phyloP scores from a whole-genome alignment of 2,888 invertebrate genomes.

The Pandemis cinnamomeana region DNA sequence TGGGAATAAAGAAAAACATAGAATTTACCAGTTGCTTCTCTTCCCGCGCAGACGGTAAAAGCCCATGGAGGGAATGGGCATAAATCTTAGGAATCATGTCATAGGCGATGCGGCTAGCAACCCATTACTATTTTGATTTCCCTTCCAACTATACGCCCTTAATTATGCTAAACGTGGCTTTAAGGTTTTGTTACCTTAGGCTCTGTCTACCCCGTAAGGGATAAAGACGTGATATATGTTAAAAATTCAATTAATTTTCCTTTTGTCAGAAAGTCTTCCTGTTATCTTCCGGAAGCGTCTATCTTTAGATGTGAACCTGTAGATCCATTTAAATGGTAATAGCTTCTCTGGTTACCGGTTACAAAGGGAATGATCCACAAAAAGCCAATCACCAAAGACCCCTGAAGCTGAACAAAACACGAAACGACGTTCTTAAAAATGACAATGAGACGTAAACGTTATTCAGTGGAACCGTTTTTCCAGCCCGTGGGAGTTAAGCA shows the following conservation, averaged over 20 bases:
- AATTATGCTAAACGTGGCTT: too few relatives aligned
- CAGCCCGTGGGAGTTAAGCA: constrained; percentile 30
- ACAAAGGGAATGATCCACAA: not conserved
- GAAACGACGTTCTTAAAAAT: not conserved
- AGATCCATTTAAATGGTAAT: not conserved
- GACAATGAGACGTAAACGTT: not conserved
- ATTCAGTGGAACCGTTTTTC: constrained; percentile 4
- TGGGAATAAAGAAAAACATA: too few relatives aligned
- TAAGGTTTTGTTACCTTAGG: too few relatives aligned
- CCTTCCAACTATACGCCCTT: too few relatives aligned
- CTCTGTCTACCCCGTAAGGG: too few relatives aligned
- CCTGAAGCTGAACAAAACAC: not conserved
- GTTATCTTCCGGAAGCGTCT: not conserved
- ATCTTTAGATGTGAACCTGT: not conserved
- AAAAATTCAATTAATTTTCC: not conserved
- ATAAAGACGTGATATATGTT: too few relatives aligned
- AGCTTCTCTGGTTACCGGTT: not conserved
- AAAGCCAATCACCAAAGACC: not conserved
- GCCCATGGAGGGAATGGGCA: too few relatives aligned
- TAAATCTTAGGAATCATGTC: too few relatives aligned
- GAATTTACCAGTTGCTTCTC: too few relatives aligned
- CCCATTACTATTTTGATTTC: too few relatives aligned
- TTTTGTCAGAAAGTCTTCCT: not conserved
- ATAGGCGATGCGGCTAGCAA: too few relatives aligned
- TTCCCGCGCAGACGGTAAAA: too few relatives aligned